These are phyloP conservation scores for Meta bourneti DNA, from an alignment of 2,888 invertebrate genomes.

Conservation along the genomic window DNA sequence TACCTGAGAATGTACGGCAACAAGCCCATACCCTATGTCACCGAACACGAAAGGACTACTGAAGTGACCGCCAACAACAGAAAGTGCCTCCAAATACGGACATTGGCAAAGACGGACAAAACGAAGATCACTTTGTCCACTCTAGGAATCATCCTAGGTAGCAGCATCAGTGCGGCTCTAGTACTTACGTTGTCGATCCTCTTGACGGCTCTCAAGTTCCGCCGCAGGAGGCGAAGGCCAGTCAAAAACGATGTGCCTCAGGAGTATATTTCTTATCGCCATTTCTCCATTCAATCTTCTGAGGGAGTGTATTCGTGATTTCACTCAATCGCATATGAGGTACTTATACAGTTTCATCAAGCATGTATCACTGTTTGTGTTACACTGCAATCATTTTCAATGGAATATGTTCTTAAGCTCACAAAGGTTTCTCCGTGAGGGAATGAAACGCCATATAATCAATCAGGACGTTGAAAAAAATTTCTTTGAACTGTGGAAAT, in stretches of 20 bases:
- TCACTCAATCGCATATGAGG: neutral
- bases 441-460: neutral
- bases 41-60: constrained; percentile 76
- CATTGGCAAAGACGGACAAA: constrained; percentile 77
- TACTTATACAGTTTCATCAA: neutral
- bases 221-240: constrained; percentile 75
- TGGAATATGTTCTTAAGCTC: neutral
- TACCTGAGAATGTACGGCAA: constrained; percentile 81
- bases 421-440: neutral
- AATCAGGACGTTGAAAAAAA: neutral
- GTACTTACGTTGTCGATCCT: constrained; percentile 90
- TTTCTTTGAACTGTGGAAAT: neutral
- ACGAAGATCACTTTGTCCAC: constrained; percentile 83
- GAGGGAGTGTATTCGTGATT: constrained; percentile 78
- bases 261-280: constrained; percentile 79
- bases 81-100: constrained; percentile 78
- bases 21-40: constrained; percentile 78
- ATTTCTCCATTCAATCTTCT: constrained; percentile 79
- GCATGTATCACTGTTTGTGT: neutral
- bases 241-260: constrained; percentile 78
- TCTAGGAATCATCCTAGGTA: constrained; percentile 91
- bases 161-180: constrained; percentile 91
- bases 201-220: constrained; percentile 77
- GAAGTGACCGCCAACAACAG: constrained; percentile 77
- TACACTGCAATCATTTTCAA: neutral